phyloP scores from a whole-genome alignment of 1,140 invertebrate genomes.

The Drosophila funebris region DNA sequence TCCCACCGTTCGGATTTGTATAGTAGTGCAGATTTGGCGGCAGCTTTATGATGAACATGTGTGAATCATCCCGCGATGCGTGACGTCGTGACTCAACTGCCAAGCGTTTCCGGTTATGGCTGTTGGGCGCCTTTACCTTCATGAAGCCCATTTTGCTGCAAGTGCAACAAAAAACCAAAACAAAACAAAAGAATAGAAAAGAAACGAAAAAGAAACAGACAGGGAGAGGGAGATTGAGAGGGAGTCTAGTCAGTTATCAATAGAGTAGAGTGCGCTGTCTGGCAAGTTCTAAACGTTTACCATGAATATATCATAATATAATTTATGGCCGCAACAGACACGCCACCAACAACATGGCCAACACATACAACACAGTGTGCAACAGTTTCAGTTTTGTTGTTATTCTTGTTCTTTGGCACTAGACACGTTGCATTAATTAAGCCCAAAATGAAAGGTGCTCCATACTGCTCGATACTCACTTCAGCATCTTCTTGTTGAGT shows the following conservation, averaged over 20 bases:
- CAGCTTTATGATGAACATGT: conserved; percentile 92
- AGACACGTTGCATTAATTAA: conserved; percentile 71
- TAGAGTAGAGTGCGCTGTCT: conserved; percentile 9
- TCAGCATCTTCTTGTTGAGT: conserved; percentile 77
- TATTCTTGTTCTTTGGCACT: conserved; percentile 43
- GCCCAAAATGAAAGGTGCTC: conserved; percentile 59
- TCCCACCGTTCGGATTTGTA: conserved; percentile 85
- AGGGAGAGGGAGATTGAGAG: conserved; percentile 1
- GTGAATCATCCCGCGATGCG: conserved; percentile 88
- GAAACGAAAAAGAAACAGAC: neutral
- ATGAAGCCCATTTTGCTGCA: conserved; percentile 85
- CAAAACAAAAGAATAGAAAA: neutral
- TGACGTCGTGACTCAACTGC: conserved; percentile 89
- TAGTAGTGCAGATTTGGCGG: conserved; percentile 92
- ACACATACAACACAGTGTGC: conserved; percentile 2
- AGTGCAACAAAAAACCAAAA: conserved; percentile 19
- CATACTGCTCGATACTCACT: conserved; percentile 49
- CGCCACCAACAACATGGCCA: conserved; percentile 27
- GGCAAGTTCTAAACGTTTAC: conserved; percentile 55
- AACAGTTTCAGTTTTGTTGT: conserved; percentile 38
- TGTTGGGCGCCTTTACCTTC: conserved; percentile 86
- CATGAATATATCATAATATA: conserved; percentile 73
- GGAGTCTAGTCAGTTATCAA: neutral
- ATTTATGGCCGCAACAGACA: conserved; percentile 60
- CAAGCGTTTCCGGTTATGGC: conserved; percentile 88